Percentiles rank a stretch among this genome's conserved stretches.
phyloP scores from a whole-genome alignment of 2,797 vertebrate species.

The Mallotus villosus region DNA sequence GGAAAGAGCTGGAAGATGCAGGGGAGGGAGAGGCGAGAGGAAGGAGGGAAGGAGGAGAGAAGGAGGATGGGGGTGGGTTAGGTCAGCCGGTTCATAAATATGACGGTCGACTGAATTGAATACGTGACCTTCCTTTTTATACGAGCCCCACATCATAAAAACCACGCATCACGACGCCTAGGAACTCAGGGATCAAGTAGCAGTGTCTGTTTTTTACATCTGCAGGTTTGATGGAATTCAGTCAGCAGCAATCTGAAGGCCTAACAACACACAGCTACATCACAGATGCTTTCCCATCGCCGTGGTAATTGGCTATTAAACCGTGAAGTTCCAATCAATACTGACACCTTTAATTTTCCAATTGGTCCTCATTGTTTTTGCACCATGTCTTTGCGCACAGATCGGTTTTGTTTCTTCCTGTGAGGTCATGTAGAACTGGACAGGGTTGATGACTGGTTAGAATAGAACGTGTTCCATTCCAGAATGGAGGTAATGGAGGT shows the following conservation, averaged over 20 bases:
- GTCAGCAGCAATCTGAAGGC: constrained; percentile 15
- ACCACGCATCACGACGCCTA: constrained; percentile 10
- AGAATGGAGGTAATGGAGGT: not conserved
- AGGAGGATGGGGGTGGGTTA: not conserved
- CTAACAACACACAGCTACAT: not conserved
- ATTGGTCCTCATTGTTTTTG: constrained; percentile 26
- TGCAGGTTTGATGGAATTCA: constrained; percentile 29
- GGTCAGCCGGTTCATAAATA: constrained; percentile 25
- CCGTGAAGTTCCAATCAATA: constrained; percentile 32
- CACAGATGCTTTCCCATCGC: constrained; percentile 10
- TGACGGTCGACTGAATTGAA: constrained; percentile 41
- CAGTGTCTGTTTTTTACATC: constrained; percentile 41
- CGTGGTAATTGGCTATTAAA: constrained; percentile 20
- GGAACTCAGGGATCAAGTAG: constrained; percentile 23
- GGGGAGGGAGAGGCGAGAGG: not conserved
- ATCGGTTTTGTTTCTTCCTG: not conserved
- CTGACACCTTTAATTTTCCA: constrained; percentile 23
- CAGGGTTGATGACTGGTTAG: too few species aligned
- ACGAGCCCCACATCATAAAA: constrained; percentile 42
- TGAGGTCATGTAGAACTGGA: too few species aligned
- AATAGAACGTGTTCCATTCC: not conserved
- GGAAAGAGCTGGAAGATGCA: not conserved
- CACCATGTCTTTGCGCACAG: constrained; percentile 8
- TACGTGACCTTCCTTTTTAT: constrained; percentile 50
- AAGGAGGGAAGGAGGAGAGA: not conserved